Evolutionary conservation across 64 coral and sea anemone species (phyloP), one percentile per base, ranked within the genome.

Genomic region (Anthopleura sola): DNA sequence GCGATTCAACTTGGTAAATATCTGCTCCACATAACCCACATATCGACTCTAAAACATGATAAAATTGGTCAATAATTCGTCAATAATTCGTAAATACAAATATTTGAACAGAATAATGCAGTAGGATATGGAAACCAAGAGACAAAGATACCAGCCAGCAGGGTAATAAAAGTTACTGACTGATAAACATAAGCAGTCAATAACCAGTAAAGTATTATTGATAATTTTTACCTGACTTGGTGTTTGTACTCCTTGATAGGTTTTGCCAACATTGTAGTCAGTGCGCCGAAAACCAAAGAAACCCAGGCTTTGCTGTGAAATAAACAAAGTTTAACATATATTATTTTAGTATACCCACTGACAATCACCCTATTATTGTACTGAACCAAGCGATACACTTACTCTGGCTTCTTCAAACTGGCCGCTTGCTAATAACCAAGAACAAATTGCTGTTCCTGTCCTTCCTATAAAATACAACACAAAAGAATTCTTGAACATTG

Each of bases 231-330:
- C 96, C 96, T 98, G 96, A 55, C 96, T 98, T 32, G 96, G 96
- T 49, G 96, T 98, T 49, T 98, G 86, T 0, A 98, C 96, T 62
- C 96, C 96, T 91, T 98, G 96, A 19, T 87, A 98, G 24, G 84
- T 86, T 31, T 92, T 98, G 20, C 96, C 92, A 29, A 94, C 90
- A 44, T 84, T 92, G 66, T 94, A 94, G 76, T 99, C 97, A 40
- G 97, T 99, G 62, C 97, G 88, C 53, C 97, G 91, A 56, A 87
- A 85, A 46, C 97, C 97, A 92, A 99, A 99, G 82, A 94, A 99
- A 53, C 94, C 97, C 24, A 99, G 80, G 49, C 97, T 99, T 84
- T 99, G 87, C 97, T 99, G 69, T 60, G 60, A 34, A 29, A 20
- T 31, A 71, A 3, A 66, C 28, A 34, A 71, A n/a, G n/a, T n/a